These are phyloP conservation scores for Conus canariensis DNA, from an alignment of 2,888 invertebrate genomes.

Conservation along the genomic window DNA sequence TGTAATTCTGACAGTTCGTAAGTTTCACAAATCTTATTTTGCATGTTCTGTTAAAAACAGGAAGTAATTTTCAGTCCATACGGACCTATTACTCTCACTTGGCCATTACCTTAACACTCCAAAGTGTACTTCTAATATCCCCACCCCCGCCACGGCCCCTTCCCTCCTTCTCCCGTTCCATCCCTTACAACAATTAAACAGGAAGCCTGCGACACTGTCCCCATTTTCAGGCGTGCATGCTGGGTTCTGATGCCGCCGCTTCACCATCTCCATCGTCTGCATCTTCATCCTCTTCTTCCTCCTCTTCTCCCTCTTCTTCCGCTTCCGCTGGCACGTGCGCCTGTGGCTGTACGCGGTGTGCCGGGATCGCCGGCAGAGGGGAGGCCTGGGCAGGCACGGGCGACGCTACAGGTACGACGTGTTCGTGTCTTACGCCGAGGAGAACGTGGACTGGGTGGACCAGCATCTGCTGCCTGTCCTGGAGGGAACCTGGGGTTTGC, in stretches of 20 bases:
- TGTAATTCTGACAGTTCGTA: no score
- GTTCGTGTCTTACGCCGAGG: background rate
- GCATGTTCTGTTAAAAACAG: no score
- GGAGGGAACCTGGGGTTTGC: background rate
- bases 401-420: background rate
- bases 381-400: background rate
- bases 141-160: no score
- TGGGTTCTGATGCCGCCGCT: conserved; percentile 38
- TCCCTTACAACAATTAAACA: no score
- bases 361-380: background rate
- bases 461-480: background rate
- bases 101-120: no score
- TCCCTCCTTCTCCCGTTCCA: no score
- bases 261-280: conserved; percentile 42
- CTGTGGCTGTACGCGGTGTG: conserved; percentile 71
- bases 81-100: no score
- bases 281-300: conserved; percentile 64
- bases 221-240: conserved; percentile 45
- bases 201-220: no score
- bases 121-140: no score
- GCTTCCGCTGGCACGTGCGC: conserved; percentile 73
- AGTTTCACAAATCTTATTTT: no score
- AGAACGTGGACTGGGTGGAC: background rate
- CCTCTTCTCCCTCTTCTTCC: conserved; percentile 79
- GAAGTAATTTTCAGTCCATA: no score